phyloP scores from a whole-genome alignment of 2,113 vertebrate genomes.

The Odontophorus gujanensis region DNA sequence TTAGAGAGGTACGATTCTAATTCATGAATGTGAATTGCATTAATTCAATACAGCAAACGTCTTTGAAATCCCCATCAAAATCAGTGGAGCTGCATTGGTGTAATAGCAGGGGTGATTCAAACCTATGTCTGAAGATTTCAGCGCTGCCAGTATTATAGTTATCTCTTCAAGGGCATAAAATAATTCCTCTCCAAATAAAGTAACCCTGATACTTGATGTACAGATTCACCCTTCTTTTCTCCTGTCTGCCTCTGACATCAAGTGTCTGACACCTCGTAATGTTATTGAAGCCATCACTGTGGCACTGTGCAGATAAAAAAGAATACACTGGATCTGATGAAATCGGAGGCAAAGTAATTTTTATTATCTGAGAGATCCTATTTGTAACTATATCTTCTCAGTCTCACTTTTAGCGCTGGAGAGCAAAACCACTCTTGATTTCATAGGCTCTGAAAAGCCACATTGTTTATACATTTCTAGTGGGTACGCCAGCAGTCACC shows the following conservation, averaged over 20 bases:
- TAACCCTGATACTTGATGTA: not conserved
- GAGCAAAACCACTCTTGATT: not conserved
- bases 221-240: constrained; percentile 9
- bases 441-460: constrained; percentile 41
- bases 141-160: not conserved
- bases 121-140: not conserved
- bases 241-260: not conserved
- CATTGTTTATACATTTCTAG: constrained; percentile 67
- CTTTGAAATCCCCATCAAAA: not conserved
- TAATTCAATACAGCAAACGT: not conserved
- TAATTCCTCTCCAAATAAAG: not conserved
- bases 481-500: constrained; percentile 47
- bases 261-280: constrained; percentile 8
- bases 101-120: not conserved
- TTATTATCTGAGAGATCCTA: constrained; percentile 52
- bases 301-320: constrained; percentile 12
- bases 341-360: constrained; percentile 65
- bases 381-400: constrained; percentile 19
- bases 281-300: not conserved
- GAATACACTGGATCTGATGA: constrained; percentile 29
- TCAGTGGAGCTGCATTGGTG: not conserved
- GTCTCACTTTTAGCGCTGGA: constrained; percentile 22
- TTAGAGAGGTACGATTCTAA: not conserved
- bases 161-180: not conserved
- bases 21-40: not conserved